Evolutionary conservation across 2,113 vertebrate species (phyloP), one percentile per base, ranked within the genome.

Genomic region (Mola mola): DNA sequence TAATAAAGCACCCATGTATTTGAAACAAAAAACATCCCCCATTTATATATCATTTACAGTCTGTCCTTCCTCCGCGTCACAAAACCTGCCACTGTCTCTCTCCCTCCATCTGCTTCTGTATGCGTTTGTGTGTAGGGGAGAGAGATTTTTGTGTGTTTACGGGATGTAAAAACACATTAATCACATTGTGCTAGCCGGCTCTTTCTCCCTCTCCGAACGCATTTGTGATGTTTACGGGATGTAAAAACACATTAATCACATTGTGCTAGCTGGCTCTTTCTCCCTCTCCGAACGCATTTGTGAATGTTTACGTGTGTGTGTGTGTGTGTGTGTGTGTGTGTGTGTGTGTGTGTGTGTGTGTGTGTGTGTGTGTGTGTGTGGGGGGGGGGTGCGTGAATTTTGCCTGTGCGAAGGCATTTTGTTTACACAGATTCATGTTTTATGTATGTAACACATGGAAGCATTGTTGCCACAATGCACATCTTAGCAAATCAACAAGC

Each of bases 391-490:
- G 24, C 25, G 50, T 49, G 20, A n/a, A n/a, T n/a, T 52, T 57
- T 63, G 28, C 55, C 47, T n/a, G 31, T 17, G 49, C 2, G n/a
- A 58, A 43, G 19, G 67, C 55, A 55, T 68, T 76, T 49, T 72
- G 62, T 74, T 56, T 46, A 44, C 71, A 59, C 2, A 2, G 8
- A 56, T 15, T 44, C 53, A 75, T 79, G 77, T 74, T 77, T 87
- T 72, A 81, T 81, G 72, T 62, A 72, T 72, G 41, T 44, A 41
- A 51, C 6, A 12, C 19, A 55, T 53, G 26, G 51, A 60, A 59
- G 50, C 51, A 26, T 46, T 29, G 51, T 11, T 40, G 52, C 48
- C 34, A 24, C 20, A 42, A 56, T 57, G 25, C 47, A 66, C 22
- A 33, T 68, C 41, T 40, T 28, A n/a, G 46, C 38, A 53, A 55